Evolutionary conservation across 30 jellyfish, hydroid and myxozoan genomes (phyloP), one percentile per base, ranked within the genome.

Genomic region (Rhopilema esculentum): DNA sequence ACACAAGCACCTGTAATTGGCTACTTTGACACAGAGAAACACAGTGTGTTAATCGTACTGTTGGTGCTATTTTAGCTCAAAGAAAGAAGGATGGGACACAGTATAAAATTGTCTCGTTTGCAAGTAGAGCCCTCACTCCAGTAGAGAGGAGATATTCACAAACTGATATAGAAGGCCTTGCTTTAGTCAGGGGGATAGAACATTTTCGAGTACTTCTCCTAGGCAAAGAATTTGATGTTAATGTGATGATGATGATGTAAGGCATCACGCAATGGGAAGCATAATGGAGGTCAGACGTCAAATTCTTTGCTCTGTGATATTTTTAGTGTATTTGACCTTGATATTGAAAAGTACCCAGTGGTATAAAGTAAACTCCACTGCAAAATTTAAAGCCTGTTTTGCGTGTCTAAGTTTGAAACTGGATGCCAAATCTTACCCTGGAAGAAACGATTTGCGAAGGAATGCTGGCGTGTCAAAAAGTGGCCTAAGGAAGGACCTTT

Each of bases 201-300:
- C 68, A 77, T 49, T 77, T 77, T 40, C 62, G 88, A n/a, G 20
- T 62, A 40, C 53, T 64, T 50, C 88, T 77, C 79, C 22, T 77
- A 8, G 88, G 88, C 78, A 49, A 50, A 26, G 88, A 77, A 77
- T 77, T 77, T 77, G 88, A 77, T 62, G 84, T 27, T 16, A 57
- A n/a, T n/a, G n/a, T n/a, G n/a, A n/a, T n/a, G n/a, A n/a, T n/a
- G n/a, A n/a, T n/a, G n/a, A n/a, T n/a, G n/a, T n/a, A n/a, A n/a
- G n/a, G n/a, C n/a, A n/a, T n/a, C n/a, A n/a, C n/a, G n/a, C n/a
- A n/a, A n/a, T n/a, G n/a, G n/a, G n/a, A n/a, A n/a, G n/a, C n/a
- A n/a, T n/a, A 68, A 84, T 84, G 87, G 80, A 72, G 87, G 81
- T 53, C 81, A 84, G 93, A 71, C 93, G 88, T 70, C 88, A 26